These are phyloP conservation scores for Sialia sialis DNA, from an alignment of 2,113 vertebrate genomes.

Conservation along the genomic window DNA sequence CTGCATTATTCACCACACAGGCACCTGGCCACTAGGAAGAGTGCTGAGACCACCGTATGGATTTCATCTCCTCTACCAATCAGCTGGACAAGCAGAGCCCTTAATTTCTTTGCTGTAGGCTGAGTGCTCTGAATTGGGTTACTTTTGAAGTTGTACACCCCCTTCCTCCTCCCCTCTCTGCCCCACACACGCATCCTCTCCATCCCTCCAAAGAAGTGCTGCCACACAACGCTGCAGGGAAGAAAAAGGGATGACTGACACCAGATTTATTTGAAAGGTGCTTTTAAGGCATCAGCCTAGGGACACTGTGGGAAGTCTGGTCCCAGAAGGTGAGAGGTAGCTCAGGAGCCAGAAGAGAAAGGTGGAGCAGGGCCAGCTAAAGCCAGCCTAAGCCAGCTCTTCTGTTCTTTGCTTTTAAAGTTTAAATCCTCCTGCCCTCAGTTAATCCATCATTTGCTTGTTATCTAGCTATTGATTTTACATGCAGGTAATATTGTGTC, in stretches of 20 bases:
- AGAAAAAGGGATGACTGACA: conserved; percentile 39
- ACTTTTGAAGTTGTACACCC: background rate
- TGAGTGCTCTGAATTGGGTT: background rate
- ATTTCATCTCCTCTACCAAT: background rate
- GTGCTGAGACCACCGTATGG: background rate
- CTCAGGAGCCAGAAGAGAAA: background rate
- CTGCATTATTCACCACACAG: background rate
- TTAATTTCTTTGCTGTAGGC: conserved; percentile 1
- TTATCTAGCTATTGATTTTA: conserved; percentile 17
- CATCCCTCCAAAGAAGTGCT: background rate
- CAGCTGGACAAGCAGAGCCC: background rate
- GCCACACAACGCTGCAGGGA: background rate
- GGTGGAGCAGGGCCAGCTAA: conserved; percentile 24
- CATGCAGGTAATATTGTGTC: background rate
- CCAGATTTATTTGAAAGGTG: conserved; percentile 49
- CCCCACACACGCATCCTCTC: background rate
- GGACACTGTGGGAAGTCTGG: conserved; percentile 31
- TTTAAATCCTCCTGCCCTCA: conserved; percentile 15
- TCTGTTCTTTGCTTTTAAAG: conserved; percentile 34
- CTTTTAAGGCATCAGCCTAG: conserved; percentile 18
- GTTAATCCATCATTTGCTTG: conserved; percentile 21
- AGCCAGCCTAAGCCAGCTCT: conserved; percentile 27
- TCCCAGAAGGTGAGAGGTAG: conserved; percentile 12
- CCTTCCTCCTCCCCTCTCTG: background rate
- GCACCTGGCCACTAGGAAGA: background rate